Evolutionary conservation across 1,140 invertebrate genomes (phyloP).

Genomic region (Neoseiulus cucumeris): DNA sequence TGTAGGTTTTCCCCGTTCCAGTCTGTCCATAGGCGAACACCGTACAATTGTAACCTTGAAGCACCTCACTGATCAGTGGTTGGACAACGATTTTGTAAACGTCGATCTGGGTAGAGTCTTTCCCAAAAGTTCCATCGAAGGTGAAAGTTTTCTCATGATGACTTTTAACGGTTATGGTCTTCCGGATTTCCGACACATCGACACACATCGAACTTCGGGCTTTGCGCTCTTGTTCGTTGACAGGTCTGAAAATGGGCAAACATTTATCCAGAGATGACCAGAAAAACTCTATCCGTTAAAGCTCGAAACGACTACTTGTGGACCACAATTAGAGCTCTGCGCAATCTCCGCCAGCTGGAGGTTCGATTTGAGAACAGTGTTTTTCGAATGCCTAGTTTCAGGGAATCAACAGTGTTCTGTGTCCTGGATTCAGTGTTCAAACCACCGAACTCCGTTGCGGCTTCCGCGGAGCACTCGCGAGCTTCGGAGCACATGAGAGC

Average conservation of each 20-base stretch:
- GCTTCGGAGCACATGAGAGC: too few species aligned
- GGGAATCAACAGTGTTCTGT: too few species aligned
- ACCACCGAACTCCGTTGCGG: too few species aligned
- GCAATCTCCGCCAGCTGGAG: too few species aligned
- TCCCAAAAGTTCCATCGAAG: conserved; percentile 67
- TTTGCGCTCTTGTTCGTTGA: conserved; percentile 28
- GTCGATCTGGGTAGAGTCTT: conserved; percentile 50
- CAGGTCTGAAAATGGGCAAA: conserved; percentile 12
- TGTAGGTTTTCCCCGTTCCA: conserved; percentile 91
- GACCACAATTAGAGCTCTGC: too few species aligned
- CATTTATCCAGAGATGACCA: too few species aligned
- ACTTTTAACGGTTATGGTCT: conserved; percentile 35
- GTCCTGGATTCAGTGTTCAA: too few species aligned
- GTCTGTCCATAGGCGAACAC: conserved; percentile 68
- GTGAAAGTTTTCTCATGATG: conserved; percentile 53
- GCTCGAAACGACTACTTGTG: too few species aligned
- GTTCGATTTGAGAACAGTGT: too few species aligned
- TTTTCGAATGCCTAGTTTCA: too few species aligned
- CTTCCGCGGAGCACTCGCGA: too few species aligned
- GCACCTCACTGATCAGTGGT: conserved; percentile 71
- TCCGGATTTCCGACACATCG: conserved; percentile 53
- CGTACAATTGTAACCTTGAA: conserved; percentile 29
- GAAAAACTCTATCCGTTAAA: too few species aligned
- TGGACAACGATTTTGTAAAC: conserved; percentile 71
- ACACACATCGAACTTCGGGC: conserved; percentile 35